These are phyloP conservation scores for Adoxophyes honmai DNA, from an alignment of 1,140 invertebrate species.

Conservation along the genomic window DNA sequence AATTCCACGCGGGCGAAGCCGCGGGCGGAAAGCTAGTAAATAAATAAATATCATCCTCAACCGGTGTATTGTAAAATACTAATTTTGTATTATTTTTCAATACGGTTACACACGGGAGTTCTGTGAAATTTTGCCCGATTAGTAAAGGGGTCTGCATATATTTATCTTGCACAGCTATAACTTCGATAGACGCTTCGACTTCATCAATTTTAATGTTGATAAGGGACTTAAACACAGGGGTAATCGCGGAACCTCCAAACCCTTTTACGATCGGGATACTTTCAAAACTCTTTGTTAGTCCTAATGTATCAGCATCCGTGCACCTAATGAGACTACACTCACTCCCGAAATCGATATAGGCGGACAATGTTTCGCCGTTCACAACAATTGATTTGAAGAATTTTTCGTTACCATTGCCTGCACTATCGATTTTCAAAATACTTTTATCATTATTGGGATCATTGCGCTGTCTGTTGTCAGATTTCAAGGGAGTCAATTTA, in stretches of 20 bases:
- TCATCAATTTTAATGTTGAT: conserved; percentile 10
- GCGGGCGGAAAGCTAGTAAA: no score
- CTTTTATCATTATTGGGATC: conserved; percentile 3
- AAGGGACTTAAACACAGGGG: conserved; percentile 3
- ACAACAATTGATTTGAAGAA: conserved; percentile 19
- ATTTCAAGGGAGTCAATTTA: conserved; percentile 18
- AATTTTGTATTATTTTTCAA: conserved; percentile 14
- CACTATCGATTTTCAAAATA: conserved; percentile 19
- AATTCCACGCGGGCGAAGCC: not conserved
- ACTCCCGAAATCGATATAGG: conserved; percentile 24
- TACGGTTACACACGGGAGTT: conserved; percentile 14
- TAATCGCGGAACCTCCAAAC: conserved; percentile 14
- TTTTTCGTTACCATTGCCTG: conserved; percentile 18
- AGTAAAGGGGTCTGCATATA: conserved; percentile 14
- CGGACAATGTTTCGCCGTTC: conserved; percentile 17
- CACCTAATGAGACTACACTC: conserved; percentile 21
- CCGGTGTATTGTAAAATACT: conserved; percentile 15
- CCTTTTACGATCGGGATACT: conserved; percentile 22
- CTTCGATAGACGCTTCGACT: conserved; percentile 15
- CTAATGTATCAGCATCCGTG: conserved; percentile 16
- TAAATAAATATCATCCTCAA: not conserved
- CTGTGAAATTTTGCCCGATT: conserved; percentile 18
- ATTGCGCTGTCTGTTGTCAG: not conserved
- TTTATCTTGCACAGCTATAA: conserved; percentile 15
- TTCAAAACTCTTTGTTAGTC: conserved; percentile 20